Evolutionary conservation across 2,113 vertebrate species (phyloP), one percentile per base, ranked within the genome.

Genomic region (Tachycineta bicolor): DNA sequence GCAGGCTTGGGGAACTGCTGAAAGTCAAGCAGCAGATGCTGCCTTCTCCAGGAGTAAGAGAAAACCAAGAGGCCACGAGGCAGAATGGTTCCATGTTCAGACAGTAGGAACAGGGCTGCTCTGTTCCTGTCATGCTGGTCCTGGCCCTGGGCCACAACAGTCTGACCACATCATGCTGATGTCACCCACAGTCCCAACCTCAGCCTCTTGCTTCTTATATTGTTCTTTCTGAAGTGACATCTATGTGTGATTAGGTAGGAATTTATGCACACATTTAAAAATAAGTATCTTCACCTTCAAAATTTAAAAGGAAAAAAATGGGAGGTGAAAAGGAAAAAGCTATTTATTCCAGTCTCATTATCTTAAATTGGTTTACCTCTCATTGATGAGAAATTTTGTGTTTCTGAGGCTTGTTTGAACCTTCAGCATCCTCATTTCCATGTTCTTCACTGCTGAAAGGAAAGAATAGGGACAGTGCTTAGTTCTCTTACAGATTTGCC

Each of bases 81-180:
- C 26, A 75, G 46, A 53, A 67, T 6, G 14, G 33, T 20, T 87
- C 26, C 37, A 2, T 12, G 41, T 31, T 56, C 74, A n/a, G 63
- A 44, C 4, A 64, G 71, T 0, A 60, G 24, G 0, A 1, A 25
- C 0, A 33, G 34, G 16, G 14, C 24, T 50, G 22, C 22, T 41
- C 56, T 41, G 14, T 13, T 43, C 29, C 65, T 55, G 34, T 7
- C 62, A n/a, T 58, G 15, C 15, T 52, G 31, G 15, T 18, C 43
- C 55, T 55, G 21, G 68, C 14, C 34, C 37, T 50, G 60, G 33
- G 29, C 37, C 4, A 4, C 62, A 55, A 18, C 0, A 1, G 10
- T 9, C 39, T 70, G 43, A 23, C 8, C 5, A 1, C 4, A 13
- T 33, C 12, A 0, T 20, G 21, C 20, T 44, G 23, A 34, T 65